Base-by-base conservation (phyloP, 2,113 vertebrate species). In the Solea solea region DNA sequence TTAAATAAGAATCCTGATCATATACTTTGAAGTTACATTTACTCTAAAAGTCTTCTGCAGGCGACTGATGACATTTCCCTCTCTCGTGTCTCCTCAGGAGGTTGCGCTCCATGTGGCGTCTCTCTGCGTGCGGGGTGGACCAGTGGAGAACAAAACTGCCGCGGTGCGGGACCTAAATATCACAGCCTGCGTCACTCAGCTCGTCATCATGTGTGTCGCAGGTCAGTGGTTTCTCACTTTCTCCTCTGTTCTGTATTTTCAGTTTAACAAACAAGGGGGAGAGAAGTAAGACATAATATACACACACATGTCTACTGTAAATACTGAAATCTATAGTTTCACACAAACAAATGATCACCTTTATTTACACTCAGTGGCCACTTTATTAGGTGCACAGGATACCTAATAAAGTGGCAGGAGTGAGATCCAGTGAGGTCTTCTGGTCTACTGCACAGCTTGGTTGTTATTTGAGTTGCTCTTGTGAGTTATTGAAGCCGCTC, bases 131-230 rank as follows among this genome's bases (percentile, higher is more conserved):
- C 55, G 41, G n/a, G 65, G 60, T 16, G 27, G 49, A 49, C 44
- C 7, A n/a, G n/a, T n/a, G 21, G 40, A 4, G 34, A 50, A 54
- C 59, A 57, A 55, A 74, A 34, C 81, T 66, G 67, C 76, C 62
- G 79, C 54, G 27, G 12, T 62, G 54, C 68, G 53, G 64, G 59
- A 61, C 64, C 62, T 53, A 76, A 71, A 68, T 74, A 55, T 41
- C 76, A 69, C 39, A 7, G 13, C 41, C 64, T 70, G 56, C 34
- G 53, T 81, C 72, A 71, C n/a, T 16, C 48, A 42, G 45, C 45
- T 28, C 27, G 0, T 41, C 39, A 65, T 57, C 45, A 13, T 34
- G 44, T 50, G 40, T 13, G 10, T 25, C 50, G 50, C 54, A 56
- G 70, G 56, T 58, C 64, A 58, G 39, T 49, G 28, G 21, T 3